Evolutionary conservation across 2,113 vertebrate species (phyloP).

Genomic region (Microcebus tavaratra): DNA sequence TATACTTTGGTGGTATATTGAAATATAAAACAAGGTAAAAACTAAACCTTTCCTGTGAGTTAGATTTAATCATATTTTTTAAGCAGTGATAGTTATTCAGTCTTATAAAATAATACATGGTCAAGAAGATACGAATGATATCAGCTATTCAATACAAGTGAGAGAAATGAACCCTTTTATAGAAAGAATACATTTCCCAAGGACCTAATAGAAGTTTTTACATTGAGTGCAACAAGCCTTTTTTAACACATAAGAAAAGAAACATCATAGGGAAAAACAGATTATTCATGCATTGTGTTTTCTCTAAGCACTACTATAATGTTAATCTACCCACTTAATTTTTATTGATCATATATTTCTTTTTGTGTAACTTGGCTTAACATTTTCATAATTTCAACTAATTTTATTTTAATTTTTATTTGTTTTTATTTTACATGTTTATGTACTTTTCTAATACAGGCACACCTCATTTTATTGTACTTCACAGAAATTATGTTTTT

Average conservation of each 20-base stretch:
- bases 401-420: neutral
- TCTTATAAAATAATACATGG: neutral
- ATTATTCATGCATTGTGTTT: neutral
- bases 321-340: neutral
- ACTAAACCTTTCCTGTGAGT: neutral
- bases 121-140: neutral
- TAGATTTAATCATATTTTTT: neutral
- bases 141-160: neutral
- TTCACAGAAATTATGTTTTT: neutral
- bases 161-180: neutral
- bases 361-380: neutral
- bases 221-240: neutral
- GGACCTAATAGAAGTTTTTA: neutral
- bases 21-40: neutral
- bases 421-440: neutral
- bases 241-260: neutral
- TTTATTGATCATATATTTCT: neutral
- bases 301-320: neutral
- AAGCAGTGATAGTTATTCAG: neutral
- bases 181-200: neutral
- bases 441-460: neutral
- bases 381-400: neutral
- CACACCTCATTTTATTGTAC: neutral
- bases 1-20: neutral
- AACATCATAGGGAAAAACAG: neutral